Percentiles rank a stretch among this genome's conserved stretches.
Conservation (phyloP, 1,140 invertebrate genomes). For the Ostrea denselamellosa region DNA sequence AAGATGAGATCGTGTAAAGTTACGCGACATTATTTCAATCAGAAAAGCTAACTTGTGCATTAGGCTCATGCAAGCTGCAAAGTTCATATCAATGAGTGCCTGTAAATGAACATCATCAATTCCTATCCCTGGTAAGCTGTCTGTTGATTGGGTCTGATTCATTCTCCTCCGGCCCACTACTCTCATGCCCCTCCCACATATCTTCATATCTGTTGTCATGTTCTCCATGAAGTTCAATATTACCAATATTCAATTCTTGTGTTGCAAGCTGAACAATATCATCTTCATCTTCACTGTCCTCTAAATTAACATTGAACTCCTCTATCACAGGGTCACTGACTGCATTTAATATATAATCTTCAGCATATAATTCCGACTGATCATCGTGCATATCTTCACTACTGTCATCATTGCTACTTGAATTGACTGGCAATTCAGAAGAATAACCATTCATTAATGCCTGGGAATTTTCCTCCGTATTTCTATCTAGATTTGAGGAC, state of each 20-base stretch:
- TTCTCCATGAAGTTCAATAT: constrained; percentile 44
- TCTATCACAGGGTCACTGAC: constrained; percentile 67
- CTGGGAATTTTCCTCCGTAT: constrained; percentile 44
- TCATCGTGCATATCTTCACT: constrained; percentile 76
- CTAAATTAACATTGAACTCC: constrained; percentile 68
- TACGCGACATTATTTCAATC: too few species aligned
- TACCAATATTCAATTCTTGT: constrained; percentile 47
- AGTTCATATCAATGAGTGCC: not conserved
- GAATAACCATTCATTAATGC: constrained; percentile 47
- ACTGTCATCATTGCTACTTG: constrained; percentile 65
- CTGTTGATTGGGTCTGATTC: not conserved
- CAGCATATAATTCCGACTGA: constrained; percentile 74
- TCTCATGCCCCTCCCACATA: constrained; percentile 60
- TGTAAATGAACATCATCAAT: not conserved
- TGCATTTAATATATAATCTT: constrained; percentile 71
- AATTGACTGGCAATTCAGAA: constrained; percentile 49
- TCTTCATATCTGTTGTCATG: constrained; percentile 58
- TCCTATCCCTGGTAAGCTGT: constrained; percentile 20
- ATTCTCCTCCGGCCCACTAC: constrained; percentile 55
- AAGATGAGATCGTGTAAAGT: too few species aligned
- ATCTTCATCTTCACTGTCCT: constrained; percentile 67
- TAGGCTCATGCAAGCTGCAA: too few species aligned
- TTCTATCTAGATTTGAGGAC: constrained; percentile 4
- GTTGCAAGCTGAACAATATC: constrained; percentile 67
- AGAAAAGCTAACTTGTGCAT: too few species aligned